phyloP scores from a whole-genome alignment of 2,888 invertebrate genomes.

The Drosophila percnosoma region DNA sequence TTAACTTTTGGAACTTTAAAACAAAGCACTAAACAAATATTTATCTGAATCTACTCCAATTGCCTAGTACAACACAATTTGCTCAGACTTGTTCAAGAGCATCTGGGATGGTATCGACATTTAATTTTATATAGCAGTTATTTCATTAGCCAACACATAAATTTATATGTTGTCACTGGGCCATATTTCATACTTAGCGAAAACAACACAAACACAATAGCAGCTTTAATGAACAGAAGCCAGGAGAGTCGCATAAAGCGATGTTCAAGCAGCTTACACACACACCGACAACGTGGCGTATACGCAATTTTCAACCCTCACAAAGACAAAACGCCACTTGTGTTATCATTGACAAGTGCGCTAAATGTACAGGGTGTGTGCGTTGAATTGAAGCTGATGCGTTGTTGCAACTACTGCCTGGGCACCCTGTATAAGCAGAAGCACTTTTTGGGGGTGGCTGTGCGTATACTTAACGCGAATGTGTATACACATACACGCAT shows the following conservation, averaged over 20 bases:
- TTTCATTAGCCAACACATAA: constrained; percentile 6
- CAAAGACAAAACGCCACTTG: constrained; percentile 46
- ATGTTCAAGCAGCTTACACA: constrained; percentile 25
- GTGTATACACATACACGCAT: constrained; percentile 16
- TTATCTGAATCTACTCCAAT: neutral
- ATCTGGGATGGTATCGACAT: no score
- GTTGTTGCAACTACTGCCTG: constrained; percentile 4
- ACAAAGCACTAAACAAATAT: neutral
- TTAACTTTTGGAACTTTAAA: neutral
- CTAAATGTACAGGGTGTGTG: constrained; percentile 63
- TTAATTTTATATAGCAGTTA: neutral
- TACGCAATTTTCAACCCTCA: constrained; percentile 76
- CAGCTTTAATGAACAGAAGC: constrained; percentile 48
- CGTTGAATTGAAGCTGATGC: neutral
- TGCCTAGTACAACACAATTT: neutral
- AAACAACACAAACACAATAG: constrained; percentile 23
- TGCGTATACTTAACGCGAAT: constrained; percentile 60
- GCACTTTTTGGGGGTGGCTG: constrained; percentile 55
- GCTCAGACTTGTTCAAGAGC: neutral
- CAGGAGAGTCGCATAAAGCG: constrained; percentile 19
- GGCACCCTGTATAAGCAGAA: constrained; percentile 47
- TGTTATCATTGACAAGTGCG: constrained; percentile 75
- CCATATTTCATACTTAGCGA: neutral
- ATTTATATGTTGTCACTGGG: neutral
- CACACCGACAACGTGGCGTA: constrained; percentile 35